phyloP scores from a whole-genome alignment of 2,113 vertebrate genomes.

The Ammodytes dubius region DNA sequence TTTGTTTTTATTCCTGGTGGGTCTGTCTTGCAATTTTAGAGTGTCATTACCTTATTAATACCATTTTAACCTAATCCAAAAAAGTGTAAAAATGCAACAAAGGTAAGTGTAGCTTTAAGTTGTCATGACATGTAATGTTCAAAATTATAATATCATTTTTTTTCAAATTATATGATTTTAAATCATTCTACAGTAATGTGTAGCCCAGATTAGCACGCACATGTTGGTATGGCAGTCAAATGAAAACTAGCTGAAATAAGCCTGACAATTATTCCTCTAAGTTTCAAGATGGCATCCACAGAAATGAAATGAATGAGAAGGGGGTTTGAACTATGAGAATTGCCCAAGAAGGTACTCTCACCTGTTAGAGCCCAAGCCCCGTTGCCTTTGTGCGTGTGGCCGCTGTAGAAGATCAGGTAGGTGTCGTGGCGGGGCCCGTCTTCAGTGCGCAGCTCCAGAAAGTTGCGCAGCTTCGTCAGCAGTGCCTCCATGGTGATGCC shows the following conservation, averaged over 20 bases:
- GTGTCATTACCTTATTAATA: no score
- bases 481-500: conserved; percentile 91
- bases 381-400: conserved; percentile 91
- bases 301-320: background rate
- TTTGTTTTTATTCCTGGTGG: no score
- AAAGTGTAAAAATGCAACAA: no score
- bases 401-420: conserved; percentile 97
- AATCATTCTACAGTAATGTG: no score
- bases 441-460: conserved; percentile 93
- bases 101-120: no score
- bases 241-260: background rate
- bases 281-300: conserved; percentile 4
- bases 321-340: background rate
- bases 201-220: background rate
- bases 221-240: background rate
- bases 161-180: background rate
- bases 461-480: conserved; percentile 91
- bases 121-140: background rate
- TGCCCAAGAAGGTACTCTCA: conserved; percentile 65
- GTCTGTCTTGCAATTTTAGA: no score
- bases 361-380: conserved; percentile 96
- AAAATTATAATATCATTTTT: background rate
- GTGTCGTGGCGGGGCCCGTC: conserved; percentile 97
- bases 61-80: no score
- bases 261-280: background rate